Percentiles rank a stretch among this genome's conserved stretches.
phyloP scores from a whole-genome alignment of 2,797 vertebrate species.

The Myotis planiceps region DNA sequence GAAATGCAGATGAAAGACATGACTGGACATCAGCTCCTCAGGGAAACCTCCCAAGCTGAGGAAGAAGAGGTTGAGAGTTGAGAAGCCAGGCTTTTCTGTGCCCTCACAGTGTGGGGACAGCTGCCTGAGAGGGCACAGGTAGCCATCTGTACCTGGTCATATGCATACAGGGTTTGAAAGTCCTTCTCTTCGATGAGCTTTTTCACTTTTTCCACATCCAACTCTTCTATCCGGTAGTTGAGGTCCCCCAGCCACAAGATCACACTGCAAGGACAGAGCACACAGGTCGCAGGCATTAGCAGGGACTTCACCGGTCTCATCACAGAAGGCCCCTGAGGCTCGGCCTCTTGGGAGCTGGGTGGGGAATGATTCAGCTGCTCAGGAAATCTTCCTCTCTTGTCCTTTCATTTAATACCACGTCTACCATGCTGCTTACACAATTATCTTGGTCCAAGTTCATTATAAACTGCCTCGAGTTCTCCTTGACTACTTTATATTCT shows the following conservation, averaged over 20 bases:
- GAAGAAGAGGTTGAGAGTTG: not conserved
- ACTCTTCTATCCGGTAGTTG: slow-evolving; percentile 96
- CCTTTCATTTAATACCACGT: not conserved
- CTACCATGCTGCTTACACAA: not conserved
- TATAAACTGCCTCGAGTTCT: not conserved
- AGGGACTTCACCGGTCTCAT: not conserved
- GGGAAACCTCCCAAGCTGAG: not conserved
- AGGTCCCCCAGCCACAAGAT: slow-evolving; percentile 98
- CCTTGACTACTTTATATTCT: slow-evolving; percentile 15
- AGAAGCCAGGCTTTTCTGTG: not conserved
- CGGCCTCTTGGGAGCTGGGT: not conserved
- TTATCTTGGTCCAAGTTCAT: not conserved
- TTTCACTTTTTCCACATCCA: slow-evolving; percentile 94
- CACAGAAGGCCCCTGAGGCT: not conserved
- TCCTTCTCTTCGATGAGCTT: slow-evolving; percentile 92
- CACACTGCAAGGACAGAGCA: slow-evolving; percentile 88
- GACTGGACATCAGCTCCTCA: not conserved
- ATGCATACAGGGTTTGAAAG: slow-evolving; percentile 90
- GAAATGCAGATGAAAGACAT: not conserved
- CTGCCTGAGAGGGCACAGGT: not conserved
- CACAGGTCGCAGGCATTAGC: slow-evolving; percentile 4
- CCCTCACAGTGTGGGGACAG: not conserved
- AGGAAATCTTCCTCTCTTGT: not conserved
- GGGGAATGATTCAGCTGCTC: not conserved
- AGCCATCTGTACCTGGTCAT: slow-evolving; percentile 92